Percentiles rank a stretch among this genome's conserved stretches.
These are phyloP conservation scores for Tenthredo scrophulariae DNA, from an alignment of 2,888 invertebrate species.

Conservation along the genomic window DNA sequence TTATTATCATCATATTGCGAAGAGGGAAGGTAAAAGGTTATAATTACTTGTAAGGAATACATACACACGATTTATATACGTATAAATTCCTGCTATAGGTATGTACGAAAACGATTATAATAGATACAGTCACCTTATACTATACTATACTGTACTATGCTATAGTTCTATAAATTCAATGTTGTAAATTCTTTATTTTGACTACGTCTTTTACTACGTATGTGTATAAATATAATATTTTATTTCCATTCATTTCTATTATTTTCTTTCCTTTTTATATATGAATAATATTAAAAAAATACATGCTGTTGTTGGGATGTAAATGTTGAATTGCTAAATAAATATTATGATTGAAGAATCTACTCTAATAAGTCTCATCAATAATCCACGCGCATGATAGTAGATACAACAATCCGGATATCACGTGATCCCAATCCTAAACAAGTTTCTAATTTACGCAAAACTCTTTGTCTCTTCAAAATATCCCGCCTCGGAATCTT, in stretches of 20 bases:
- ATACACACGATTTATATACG: neutral
- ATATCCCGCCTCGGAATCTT: neutral
- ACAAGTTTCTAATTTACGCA: no score
- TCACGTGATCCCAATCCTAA: neutral
- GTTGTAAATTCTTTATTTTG: slow-evolving; percentile 1
- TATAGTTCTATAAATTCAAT: slow-evolving; percentile 9
- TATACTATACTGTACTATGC: neutral
- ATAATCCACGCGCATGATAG: neutral
- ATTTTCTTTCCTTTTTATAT: neutral
- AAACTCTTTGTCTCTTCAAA: neutral
- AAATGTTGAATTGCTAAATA: slow-evolving; percentile 68
- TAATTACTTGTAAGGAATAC: neutral
- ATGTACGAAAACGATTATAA: neutral
- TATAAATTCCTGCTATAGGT: neutral
- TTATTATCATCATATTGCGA: neutral
- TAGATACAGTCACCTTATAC: neutral
- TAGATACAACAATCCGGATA: neutral
- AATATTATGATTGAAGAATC: slow-evolving; percentile 61
- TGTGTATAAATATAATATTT: neutral
- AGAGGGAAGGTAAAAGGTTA: slow-evolving; percentile 16
- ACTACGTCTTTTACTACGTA: neutral
- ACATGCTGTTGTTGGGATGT: slow-evolving; percentile 65
- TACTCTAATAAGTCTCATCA: neutral
- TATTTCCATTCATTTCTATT: neutral
- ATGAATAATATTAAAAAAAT: neutral